These are phyloP conservation scores for Aptenodytes forsteri DNA, from an alignment of 2,113 vertebrate species.

Conservation along the genomic window DNA sequence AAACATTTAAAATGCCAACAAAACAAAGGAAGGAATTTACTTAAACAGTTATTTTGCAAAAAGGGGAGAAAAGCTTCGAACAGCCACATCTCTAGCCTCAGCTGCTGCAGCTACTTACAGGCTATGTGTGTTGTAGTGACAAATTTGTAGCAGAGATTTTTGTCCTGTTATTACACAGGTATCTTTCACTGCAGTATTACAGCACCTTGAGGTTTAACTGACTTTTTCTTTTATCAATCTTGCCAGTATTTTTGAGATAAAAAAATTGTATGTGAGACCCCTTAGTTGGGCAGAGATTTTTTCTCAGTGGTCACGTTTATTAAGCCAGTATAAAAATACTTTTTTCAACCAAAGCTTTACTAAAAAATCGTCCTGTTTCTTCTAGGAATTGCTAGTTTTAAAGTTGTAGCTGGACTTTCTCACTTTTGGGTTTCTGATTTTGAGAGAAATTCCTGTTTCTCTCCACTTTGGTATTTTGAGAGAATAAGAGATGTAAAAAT, in stretches of 20 bases:
- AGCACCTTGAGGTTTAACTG: background rate
- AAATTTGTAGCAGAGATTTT: background rate
- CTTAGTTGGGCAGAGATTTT: background rate
- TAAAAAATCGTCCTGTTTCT: background rate
- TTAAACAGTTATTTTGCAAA: background rate
- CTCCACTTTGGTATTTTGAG: background rate
- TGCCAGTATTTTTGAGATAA: background rate
- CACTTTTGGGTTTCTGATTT: background rate
- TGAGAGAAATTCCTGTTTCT: background rate
- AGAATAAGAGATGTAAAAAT: background rate
- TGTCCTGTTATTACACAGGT: background rate
- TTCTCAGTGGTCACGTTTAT: background rate
- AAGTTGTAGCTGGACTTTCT: background rate
- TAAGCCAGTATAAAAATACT: background rate
- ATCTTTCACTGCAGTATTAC: background rate
- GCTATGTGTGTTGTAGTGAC: background rate
- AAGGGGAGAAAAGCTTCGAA: background rate
- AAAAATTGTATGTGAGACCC: background rate
- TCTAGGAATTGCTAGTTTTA: background rate
- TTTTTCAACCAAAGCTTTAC: background rate
- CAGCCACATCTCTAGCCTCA: background rate
- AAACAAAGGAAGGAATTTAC: background rate
- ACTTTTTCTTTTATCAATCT: background rate
- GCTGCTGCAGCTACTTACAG: background rate
- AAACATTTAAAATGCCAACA: background rate